Percentiles rank a stretch among this genome's conserved stretches.
Evolutionary conservation across 2,797 vertebrate species (phyloP).

Genomic region (Molossus molossus): DNA sequence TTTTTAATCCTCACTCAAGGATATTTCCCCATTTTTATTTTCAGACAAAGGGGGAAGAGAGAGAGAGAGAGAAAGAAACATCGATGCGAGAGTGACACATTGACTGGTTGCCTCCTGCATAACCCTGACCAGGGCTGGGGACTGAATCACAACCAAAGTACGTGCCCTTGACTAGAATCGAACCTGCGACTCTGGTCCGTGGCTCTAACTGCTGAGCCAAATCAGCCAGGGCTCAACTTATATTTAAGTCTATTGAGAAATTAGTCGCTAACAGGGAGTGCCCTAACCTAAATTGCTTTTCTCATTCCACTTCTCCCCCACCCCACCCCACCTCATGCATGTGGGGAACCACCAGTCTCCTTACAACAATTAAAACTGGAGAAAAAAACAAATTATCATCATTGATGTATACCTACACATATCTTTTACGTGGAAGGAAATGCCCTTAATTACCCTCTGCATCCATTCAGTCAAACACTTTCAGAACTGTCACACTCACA

Average conservation of each 20-base stretch:
- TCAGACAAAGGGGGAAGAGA: too few relatives aligned
- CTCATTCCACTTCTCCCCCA: not conserved
- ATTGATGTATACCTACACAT: not conserved
- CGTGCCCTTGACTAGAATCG: too few relatives aligned
- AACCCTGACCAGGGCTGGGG: too few relatives aligned
- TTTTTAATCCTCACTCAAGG: too few relatives aligned
- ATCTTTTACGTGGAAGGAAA: constrained; percentile 44
- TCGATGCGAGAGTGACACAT: too few relatives aligned
- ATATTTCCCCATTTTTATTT: too few relatives aligned
- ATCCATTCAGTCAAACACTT: constrained; percentile 40
- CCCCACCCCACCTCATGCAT: not conserved
- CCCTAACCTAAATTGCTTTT: constrained; percentile 20
- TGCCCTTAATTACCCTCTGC: constrained; percentile 30
- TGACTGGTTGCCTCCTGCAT: too few relatives aligned
- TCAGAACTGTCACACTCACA: not conserved
- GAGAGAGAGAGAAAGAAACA: too few relatives aligned
- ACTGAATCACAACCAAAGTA: too few relatives aligned
- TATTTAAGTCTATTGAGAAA: constrained; percentile 39
- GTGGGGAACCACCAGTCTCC: not conserved
- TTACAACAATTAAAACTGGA: constrained; percentile 44
- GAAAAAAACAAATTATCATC: not conserved
- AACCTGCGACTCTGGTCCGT: too few relatives aligned
- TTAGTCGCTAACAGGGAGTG: not conserved
- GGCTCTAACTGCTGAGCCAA: too few relatives aligned
- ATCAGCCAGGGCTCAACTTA: not conserved